phyloP scores from a whole-genome alignment of 2,797 vertebrate genomes.

The Betta splendens region DNA sequence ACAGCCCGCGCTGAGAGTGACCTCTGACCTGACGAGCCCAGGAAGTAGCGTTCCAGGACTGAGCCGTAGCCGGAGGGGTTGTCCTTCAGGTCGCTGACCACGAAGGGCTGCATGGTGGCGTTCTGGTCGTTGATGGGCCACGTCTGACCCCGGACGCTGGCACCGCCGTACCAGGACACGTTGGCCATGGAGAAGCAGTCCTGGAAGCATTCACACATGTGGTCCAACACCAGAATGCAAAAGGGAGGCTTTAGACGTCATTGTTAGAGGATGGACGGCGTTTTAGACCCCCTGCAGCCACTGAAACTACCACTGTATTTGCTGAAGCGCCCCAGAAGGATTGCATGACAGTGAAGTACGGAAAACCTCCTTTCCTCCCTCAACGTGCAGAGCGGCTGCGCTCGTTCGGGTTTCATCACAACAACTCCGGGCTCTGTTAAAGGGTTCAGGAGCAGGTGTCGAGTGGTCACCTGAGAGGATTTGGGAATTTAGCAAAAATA shows the following conservation, averaged over 20 bases:
- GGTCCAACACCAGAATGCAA: constrained; percentile 2
- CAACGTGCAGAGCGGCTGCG: constrained; percentile 6
- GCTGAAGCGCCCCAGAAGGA: constrained; percentile 17
- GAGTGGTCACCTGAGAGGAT: constrained; percentile 55
- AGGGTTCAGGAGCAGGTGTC: constrained; percentile 31
- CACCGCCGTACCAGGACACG: constrained; percentile 91
- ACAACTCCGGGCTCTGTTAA: constrained; percentile 20
- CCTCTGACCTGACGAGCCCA: constrained; percentile 88
- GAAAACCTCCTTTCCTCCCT: background rate
- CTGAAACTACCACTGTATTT: no score
- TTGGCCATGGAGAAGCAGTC: constrained; percentile 93
- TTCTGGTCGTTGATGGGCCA: constrained; percentile 89
- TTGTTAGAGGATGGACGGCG: background rate
- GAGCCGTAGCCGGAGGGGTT: constrained; percentile 85
- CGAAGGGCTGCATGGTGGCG: constrained; percentile 83
- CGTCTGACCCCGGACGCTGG: constrained; percentile 79
- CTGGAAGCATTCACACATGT: constrained; percentile 64
- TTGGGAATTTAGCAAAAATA: constrained; percentile 48
- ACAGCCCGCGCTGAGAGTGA: background rate
- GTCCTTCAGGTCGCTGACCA: constrained; percentile 80
- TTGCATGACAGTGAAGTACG: constrained; percentile 30
- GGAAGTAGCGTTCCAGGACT: constrained; percentile 87
- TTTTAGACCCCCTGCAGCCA: background rate
- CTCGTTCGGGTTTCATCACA: constrained; percentile 16
- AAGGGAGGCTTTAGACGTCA: background rate